Conservation (phyloP, 2,113 vertebrate genomes). For the Chionis minor region DNA sequence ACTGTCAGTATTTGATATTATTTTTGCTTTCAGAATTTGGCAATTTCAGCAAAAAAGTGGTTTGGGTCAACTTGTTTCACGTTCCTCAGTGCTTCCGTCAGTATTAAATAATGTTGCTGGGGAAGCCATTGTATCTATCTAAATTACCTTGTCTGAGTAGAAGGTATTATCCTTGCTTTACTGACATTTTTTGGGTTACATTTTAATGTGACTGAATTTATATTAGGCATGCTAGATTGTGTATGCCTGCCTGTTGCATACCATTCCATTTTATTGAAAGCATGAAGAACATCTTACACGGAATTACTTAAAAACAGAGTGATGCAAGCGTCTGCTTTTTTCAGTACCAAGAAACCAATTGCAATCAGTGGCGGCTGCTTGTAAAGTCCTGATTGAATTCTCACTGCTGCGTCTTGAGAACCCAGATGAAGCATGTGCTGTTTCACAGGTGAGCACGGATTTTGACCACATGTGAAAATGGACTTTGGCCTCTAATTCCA, state of each 20-base stretch:
- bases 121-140: background rate
- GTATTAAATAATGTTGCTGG: background rate
- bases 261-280: background rate
- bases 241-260: background rate
- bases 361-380: slow-evolving; percentile 94
- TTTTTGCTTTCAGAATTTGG: background rate
- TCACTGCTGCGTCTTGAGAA: slow-evolving; percentile 94
- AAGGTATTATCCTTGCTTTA: background rate
- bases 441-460: slow-evolving; percentile 88
- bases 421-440: slow-evolving; percentile 96
- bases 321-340: background rate
- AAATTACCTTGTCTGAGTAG: background rate
- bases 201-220: background rate
- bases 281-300: background rate
- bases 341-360: slow-evolving; percentile 95
- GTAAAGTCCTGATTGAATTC: slow-evolving; percentile 98
- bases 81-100: background rate
- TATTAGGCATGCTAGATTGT: background rate
- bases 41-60: background rate
- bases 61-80: background rate
- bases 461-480: fast-evolving
- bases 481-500: background rate
- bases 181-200: background rate
- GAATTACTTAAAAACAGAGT: background rate
- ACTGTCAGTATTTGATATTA: background rate